A percentile compares a stretch with the other conserved stretches of the same genome.
Conservation (phyloP, 2,113 vertebrate species). For the cattle (Bos taurus) region ARS-UCD2.0 NC_037331.1:56587001-56587500, state of each 20-base stretch:
- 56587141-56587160: too few relatives aligned
- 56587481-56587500: accelerated
- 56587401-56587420: background rate
- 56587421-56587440: background rate
- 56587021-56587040: background rate
- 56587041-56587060: background rate
- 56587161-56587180: too few relatives aligned
- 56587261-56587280: too few relatives aligned
- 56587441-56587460: too few relatives aligned
- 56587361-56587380: background rate
- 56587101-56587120: too few relatives aligned
- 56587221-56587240: too few relatives aligned
- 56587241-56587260: too few relatives aligned
- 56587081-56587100: too few relatives aligned
- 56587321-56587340: background rate
- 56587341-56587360: background rate
- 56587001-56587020: background rate
- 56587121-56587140: too few relatives aligned
- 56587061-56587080: background rate
- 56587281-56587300: too few relatives aligned
- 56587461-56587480: accelerated
- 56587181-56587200: too few relatives aligned
- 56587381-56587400: background rate
- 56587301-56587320: background rate
- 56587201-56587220: too few relatives aligned